Evolutionary conservation across 2,797 vertebrate species (phyloP).

Genomic region (Malacoctenus gilli): DNA sequence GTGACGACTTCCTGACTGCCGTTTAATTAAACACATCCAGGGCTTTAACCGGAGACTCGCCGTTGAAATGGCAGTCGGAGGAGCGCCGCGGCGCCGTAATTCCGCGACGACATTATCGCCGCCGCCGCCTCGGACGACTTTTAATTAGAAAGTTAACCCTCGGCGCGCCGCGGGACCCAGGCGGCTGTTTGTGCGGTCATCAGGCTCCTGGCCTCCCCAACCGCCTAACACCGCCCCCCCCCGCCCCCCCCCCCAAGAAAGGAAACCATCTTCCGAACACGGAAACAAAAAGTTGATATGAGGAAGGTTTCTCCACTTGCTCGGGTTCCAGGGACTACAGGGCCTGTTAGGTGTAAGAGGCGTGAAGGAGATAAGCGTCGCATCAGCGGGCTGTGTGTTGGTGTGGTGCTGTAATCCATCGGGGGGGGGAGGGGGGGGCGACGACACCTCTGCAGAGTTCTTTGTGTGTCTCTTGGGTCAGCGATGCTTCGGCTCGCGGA

Average conservation of each 20-base stretch:
- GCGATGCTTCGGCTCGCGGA: neutral
- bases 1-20: conserved; percentile 55
- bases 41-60: conserved; percentile 46
- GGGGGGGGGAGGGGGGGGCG: too few species aligned
- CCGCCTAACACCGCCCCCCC: conserved; percentile 2
- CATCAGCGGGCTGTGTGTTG: too few species aligned
- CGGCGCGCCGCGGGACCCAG: neutral
- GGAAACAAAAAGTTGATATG: too few species aligned
- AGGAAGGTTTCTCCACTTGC: too few species aligned
- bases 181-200: conserved; percentile 25
- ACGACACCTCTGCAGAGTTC: too few species aligned
- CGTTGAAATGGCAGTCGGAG: conserved; percentile 52
- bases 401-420: too few species aligned
- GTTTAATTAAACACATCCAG: conserved; percentile 59
- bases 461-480: neutral
- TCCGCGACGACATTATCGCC: conserved; percentile 51
- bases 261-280: neutral
- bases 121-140: conserved; percentile 26
- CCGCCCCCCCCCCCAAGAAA: neutral
- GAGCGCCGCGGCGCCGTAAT: conserved; percentile 51
- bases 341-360: too few species aligned
- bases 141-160: conserved; percentile 60
- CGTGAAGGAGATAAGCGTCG: too few species aligned
- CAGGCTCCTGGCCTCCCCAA: conserved; percentile 9
- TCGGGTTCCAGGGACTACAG: too few species aligned